A percentile compares a stretch with the other conserved stretches of the same genome.
These are phyloP conservation scores for Pomatostomus ruficeps DNA, from an alignment of 2,113 vertebrate genomes.

Conservation along the genomic window DNA sequence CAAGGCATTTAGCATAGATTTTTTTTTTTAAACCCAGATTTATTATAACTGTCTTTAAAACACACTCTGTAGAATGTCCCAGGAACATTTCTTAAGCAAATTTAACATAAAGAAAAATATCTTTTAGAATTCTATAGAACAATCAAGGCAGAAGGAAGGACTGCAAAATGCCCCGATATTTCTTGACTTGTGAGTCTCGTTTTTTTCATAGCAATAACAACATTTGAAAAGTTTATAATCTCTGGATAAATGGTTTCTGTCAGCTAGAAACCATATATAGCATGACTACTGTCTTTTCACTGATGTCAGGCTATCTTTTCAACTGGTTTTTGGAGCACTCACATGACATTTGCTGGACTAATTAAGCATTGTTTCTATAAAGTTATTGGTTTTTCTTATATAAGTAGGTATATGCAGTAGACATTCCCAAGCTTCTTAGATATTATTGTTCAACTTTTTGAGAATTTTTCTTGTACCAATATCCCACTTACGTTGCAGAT, in stretches of 20 bases:
- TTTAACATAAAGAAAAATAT: neutral
- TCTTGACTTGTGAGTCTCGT: neutral
- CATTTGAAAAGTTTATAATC: neutral
- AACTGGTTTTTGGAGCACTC: neutral
- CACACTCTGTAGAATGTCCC: neutral
- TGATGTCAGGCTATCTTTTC: neutral
- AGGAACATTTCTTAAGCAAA: neutral
- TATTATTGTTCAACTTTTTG: neutral
- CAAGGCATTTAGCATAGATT: neutral
- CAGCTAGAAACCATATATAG: neutral
- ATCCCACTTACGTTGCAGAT: neutral
- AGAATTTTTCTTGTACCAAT: neutral
- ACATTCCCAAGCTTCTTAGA: neutral
- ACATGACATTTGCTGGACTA: neutral
- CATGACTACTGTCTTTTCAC: neutral
- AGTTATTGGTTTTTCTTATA: neutral
- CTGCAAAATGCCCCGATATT: neutral
- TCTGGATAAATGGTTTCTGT: neutral
- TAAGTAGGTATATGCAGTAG: neutral
- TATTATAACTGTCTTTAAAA: neutral
- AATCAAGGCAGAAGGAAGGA: neutral
- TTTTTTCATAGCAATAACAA: neutral
- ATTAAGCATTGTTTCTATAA: neutral
- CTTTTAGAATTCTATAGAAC: neutral
- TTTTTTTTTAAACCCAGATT: neutral